A percentile compares a stretch with the other conserved stretches of the same genome.
These are phyloP conservation scores for Australoheros scitulus DNA, from an alignment of 2,113 vertebrate species.

Conservation along the genomic window DNA sequence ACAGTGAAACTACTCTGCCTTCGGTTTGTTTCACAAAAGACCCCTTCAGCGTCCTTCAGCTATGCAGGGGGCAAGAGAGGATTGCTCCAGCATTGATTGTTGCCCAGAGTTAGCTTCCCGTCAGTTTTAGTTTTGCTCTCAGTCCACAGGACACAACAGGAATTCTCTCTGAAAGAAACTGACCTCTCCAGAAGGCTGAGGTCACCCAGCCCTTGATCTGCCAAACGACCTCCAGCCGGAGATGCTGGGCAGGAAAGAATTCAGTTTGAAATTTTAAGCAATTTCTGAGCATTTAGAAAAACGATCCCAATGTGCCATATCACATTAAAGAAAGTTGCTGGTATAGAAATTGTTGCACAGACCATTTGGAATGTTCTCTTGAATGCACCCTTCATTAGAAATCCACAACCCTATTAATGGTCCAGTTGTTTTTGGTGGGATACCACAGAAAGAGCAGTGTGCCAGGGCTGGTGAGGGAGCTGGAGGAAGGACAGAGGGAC, in stretches of 20 bases:
- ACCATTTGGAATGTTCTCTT: constrained; percentile 13
- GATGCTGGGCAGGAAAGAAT: background rate
- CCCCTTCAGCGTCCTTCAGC: constrained; percentile 24
- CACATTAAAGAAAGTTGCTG: constrained; percentile 2
- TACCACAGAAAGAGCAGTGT: constrained; percentile 41
- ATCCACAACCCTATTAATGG: constrained; percentile 39
- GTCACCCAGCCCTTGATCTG: constrained; percentile 34
- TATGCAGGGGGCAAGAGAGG: constrained; percentile 1
- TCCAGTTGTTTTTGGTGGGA: constrained; percentile 54
- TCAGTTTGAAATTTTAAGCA: constrained; percentile 38
- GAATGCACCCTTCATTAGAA: constrained; percentile 32
- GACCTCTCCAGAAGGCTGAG: constrained; percentile 53
- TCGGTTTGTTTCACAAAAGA: constrained; percentile 10
- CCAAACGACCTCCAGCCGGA: constrained; percentile 30
- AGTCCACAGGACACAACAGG: constrained; percentile 31
- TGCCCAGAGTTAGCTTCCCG: constrained; percentile 53
- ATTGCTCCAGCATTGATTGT: constrained; percentile 34
- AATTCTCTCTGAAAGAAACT: constrained; percentile 33
- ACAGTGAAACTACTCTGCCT: background rate
- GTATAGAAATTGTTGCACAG: background rate
- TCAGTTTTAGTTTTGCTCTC: constrained; percentile 45
- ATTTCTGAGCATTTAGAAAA: constrained; percentile 36
- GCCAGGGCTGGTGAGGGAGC: constrained; percentile 14
- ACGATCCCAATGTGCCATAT: constrained; percentile 1
- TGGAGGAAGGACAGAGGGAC: constrained; percentile 9